Percentiles rank a stretch among this genome's conserved stretches.
Conservation (phyloP, 2,888 invertebrate species). For the Drosophila fulvimacula region DNA sequence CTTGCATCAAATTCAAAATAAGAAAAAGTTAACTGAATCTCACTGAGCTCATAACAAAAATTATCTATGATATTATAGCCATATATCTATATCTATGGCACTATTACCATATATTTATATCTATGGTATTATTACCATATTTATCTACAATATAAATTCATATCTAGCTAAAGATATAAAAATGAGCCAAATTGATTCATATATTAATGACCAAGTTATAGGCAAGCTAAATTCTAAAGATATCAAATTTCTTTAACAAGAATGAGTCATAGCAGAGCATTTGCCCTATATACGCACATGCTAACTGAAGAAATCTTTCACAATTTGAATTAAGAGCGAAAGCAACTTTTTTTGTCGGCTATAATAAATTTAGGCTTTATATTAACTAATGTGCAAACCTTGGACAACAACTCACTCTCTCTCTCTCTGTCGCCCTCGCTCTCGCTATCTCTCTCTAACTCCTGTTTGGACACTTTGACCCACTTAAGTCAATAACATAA, state of each 20-base stretch:
- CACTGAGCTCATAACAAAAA: no score
- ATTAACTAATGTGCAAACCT: background rate
- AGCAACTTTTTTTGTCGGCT: background rate
- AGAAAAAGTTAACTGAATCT: no score
- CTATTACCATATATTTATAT: no score
- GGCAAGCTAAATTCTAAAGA: background rate
- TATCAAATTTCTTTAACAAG: background rate
- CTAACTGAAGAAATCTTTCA: background rate
- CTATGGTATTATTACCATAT: no score
- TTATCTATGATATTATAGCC: no score
- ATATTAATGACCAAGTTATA: background rate
- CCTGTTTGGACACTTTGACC: slow-evolving; percentile 32
- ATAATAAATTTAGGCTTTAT: background rate
- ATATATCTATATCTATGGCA: no score
- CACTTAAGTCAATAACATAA: slow-evolving; percentile 33
- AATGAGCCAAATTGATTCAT: background rate
- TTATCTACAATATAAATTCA: background rate
- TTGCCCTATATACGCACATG: background rate
- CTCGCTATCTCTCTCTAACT: background rate
- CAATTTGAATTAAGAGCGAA: slow-evolving; percentile 9
- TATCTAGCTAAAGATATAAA: background rate
- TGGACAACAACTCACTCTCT: slow-evolving; percentile 13
- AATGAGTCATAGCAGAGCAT: background rate
- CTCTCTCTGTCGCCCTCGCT: background rate
- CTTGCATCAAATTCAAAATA: no score